These are phyloP conservation scores for Sternotherus odoratus DNA, from an alignment of 2,797 vertebrate species.

Conservation along the genomic window DNA sequence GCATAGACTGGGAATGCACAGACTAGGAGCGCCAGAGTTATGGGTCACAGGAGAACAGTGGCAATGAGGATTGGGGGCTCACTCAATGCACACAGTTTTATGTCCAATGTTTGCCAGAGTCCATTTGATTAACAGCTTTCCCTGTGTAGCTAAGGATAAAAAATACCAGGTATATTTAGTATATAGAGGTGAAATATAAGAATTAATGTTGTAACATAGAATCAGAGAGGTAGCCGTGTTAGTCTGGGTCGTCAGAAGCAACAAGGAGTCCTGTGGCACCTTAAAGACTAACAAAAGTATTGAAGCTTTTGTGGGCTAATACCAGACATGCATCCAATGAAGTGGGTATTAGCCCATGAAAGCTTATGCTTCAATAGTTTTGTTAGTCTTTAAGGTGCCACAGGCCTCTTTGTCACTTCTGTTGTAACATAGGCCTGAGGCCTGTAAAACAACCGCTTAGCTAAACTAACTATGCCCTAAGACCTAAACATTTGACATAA, in stretches of 20 bases:
- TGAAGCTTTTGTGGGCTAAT: too few relatives aligned
- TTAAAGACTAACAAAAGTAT: too few relatives aligned
- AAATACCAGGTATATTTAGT: neutral
- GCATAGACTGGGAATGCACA: neutral
- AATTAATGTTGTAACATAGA: neutral
- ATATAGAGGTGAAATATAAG: neutral
- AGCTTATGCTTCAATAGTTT: too few relatives aligned
- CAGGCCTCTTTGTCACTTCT: too few relatives aligned
- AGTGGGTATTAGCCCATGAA: too few relatives aligned
- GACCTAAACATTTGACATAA: neutral
- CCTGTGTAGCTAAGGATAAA: neutral
- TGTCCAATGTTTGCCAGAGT: neutral
- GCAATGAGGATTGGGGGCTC: neutral
- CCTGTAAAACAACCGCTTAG: neutral
- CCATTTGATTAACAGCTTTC: neutral
- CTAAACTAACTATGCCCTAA: neutral
- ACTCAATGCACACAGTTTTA: neutral
- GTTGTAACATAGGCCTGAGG: neutral
- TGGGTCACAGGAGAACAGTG: neutral
- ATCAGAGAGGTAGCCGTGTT: too few relatives aligned
- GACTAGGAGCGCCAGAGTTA: neutral
- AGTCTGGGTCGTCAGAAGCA: too few relatives aligned
- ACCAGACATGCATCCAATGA: too few relatives aligned
- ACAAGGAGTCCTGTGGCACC: too few relatives aligned
- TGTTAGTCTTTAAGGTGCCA: too few relatives aligned